A percentile compares a stretch with the other conserved stretches of the same genome.
These are phyloP conservation scores for Drosophila ohnishii DNA, from an alignment of 1,140 invertebrate species.

Conservation along the genomic window DNA sequence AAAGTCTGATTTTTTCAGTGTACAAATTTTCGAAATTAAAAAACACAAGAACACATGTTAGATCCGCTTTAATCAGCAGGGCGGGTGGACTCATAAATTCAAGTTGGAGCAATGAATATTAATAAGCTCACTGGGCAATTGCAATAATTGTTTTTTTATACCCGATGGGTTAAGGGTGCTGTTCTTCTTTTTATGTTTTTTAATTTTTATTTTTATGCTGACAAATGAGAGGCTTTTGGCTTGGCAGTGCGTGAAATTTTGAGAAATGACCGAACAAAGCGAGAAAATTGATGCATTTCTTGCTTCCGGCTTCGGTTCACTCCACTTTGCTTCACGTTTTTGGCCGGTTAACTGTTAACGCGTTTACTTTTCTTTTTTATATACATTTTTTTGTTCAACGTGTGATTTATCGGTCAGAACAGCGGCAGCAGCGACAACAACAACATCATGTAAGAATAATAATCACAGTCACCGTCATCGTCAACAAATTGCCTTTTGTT, in stretches of 20 bases:
- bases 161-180: background rate
- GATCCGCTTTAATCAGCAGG: slow-evolving; percentile 63
- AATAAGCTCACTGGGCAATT: slow-evolving; percentile 74
- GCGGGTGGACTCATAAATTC: slow-evolving; percentile 61
- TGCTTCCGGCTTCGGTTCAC: slow-evolving; percentile 62
- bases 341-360: slow-evolving; percentile 70
- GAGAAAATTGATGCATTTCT: slow-evolving; percentile 44
- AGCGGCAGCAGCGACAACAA: slow-evolving; percentile 6
- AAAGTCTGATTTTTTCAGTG: slow-evolving; percentile 5
- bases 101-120: slow-evolving; percentile 75
- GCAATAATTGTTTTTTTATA: slow-evolving; percentile 58
- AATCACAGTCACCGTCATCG: slow-evolving; percentile 54
- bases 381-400: slow-evolving; percentile 23
- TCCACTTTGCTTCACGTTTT: slow-evolving; percentile 62
- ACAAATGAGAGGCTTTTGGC: slow-evolving; percentile 63
- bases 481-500: slow-evolving; percentile 75
- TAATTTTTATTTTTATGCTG: slow-evolving; percentile 30
- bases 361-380: slow-evolving; percentile 35
- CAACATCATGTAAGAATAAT: slow-evolving; percentile 33
- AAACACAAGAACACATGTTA: slow-evolving; percentile 61
- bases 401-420: slow-evolving; percentile 58
- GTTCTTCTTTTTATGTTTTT: background rate
- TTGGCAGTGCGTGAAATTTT: slow-evolving; percentile 57
- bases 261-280: slow-evolving; percentile 63
- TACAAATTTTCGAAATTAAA: slow-evolving; percentile 43